These are phyloP conservation scores for Drosophila bipectinata DNA, from an alignment of 1,140 invertebrate genomes.

Conservation along the genomic window DNA sequence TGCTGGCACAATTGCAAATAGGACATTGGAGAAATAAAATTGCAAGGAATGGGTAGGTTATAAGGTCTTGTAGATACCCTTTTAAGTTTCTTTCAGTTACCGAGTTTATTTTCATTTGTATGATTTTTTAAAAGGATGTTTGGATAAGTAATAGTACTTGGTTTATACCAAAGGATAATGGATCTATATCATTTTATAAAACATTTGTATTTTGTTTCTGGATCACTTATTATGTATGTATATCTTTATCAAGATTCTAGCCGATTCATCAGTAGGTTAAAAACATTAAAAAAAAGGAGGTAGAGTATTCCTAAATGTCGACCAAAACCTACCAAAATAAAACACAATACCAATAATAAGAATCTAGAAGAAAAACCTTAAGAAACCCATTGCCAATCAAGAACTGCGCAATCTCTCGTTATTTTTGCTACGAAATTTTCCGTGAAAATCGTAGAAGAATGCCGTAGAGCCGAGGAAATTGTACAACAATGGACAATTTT, in stretches of 20 bases:
- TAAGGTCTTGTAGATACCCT: constrained; percentile 1
- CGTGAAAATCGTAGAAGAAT: constrained; percentile 61
- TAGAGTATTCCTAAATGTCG: constrained; percentile 10
- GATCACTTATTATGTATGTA: too few relatives aligned
- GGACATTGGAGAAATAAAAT: constrained; percentile 8
- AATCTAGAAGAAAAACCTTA: background rate
- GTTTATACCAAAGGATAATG: too few relatives aligned
- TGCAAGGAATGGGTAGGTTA: background rate
- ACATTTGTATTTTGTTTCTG: background rate
- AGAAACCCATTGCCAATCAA: constrained; percentile 16
- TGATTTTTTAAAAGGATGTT: background rate
- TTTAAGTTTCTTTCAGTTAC: background rate
- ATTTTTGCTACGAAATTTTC: constrained; percentile 61
- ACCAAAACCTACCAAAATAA: background rate
- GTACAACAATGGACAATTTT: constrained; percentile 63
- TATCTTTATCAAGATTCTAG: too few relatives aligned
- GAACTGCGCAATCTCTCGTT: constrained; percentile 22
- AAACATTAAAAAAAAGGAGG: background rate
- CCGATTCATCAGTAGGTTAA: background rate
- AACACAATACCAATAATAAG: too few relatives aligned
- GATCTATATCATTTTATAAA: background rate
- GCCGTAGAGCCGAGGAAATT: constrained; percentile 51
- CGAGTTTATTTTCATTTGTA: background rate
- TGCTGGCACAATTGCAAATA: constrained; percentile 18
- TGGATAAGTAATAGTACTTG: background rate